Conservation (phyloP, 2,113 vertebrate species). For the Piprites chloris region DNA sequence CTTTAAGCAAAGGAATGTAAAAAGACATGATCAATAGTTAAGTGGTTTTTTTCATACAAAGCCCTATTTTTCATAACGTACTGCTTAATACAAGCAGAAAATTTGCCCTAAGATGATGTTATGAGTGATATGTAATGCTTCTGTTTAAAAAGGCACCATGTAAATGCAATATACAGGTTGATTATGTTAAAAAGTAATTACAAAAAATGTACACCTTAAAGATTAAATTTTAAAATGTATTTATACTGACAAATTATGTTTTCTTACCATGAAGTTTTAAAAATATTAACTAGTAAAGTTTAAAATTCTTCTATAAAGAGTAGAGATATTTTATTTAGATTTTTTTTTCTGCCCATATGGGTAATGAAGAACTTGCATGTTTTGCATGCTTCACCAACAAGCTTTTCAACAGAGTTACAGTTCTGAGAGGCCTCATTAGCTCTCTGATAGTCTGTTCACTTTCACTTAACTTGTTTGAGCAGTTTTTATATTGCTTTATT, state of each 20-base stretch:
- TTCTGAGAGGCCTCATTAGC: background rate
- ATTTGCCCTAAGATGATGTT: background rate
- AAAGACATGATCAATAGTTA: background rate
- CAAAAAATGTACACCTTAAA: background rate
- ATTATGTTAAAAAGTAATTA: background rate
- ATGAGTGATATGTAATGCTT: background rate
- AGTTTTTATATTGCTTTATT: background rate
- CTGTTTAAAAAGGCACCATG: background rate
- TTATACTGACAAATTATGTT: background rate
- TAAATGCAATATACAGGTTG: background rate
- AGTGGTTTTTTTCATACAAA: background rate
- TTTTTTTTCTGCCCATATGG: background rate
- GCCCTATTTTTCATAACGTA: background rate
- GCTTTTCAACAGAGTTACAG: background rate
- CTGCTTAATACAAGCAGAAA: background rate
- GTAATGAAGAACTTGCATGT: background rate
- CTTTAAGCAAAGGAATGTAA: background rate
- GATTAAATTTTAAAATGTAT: background rate
- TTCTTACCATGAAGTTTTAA: background rate
- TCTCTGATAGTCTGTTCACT: background rate
- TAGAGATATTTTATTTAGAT: background rate
- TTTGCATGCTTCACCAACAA: background rate
- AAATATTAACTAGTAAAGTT: background rate
- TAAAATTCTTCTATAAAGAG: background rate
- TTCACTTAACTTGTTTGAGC: background rate